Percentiles rank a stretch among this genome's conserved stretches.
Conservation (phyloP, 35 echinoderm and acorn worm species). For the Acanthaster planci region DNA sequence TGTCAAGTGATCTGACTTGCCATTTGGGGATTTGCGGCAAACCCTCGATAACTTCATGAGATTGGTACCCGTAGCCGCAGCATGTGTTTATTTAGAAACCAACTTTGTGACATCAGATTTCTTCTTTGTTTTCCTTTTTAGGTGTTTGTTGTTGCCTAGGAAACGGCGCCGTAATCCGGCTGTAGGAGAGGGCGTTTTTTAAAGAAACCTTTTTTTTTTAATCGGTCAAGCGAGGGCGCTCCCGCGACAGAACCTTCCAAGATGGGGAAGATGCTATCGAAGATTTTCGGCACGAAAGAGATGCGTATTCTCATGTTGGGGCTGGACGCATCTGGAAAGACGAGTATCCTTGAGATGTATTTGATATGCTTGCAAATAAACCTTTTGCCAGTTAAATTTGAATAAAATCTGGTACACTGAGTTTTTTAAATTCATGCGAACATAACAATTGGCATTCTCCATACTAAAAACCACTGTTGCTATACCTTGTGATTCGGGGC, state of each 20-base stretch:
- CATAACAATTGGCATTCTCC: no score
- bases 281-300: conserved; percentile 88
- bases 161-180: not conserved
- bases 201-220: not conserved
- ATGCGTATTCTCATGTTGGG: conserved; percentile 93
- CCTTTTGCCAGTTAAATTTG: no score
- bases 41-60: no score
- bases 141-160: not conserved
- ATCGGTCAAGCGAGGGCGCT: not conserved
- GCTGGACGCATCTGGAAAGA: conserved; percentile 91
- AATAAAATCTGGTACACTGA: no score
- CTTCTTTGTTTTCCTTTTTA: not conserved
- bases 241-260: conserved; percentile 10
- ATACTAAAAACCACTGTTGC: not conserved
- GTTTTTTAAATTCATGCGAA: no score
- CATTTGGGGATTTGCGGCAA: no score
- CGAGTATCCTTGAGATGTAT: conserved; percentile 78
- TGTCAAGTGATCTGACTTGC: no score
- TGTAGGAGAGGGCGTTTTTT: not conserved
- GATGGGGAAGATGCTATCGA: conserved; percentile 89
- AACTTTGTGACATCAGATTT: not conserved
- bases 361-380: not conserved
- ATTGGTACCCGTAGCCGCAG: no score
- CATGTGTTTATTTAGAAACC: no score
- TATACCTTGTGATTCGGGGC: no score